Evolutionary conservation across 2,888 invertebrate genomes (phyloP), one percentile per base, ranked within the genome.

Genomic region (Zootermopsis nevadensis): DNA sequence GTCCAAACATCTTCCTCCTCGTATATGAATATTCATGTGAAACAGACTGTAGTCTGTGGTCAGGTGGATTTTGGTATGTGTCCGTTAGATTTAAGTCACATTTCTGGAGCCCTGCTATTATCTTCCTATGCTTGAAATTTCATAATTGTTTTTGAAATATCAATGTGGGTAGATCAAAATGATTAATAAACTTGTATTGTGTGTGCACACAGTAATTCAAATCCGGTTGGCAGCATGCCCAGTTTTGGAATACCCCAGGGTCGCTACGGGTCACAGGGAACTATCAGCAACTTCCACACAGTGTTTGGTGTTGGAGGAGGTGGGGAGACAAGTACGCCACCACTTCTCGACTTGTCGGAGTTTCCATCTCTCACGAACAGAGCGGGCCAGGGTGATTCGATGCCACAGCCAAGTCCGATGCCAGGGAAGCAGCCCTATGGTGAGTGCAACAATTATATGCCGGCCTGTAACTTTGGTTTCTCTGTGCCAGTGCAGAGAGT

Each of bases 381-480:
- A 89, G 79, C 79, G 22, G 88, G 87, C 74, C 87, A 87, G 81
- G 86, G 83, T 72, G 85, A 84, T 67, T 92, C 93, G 89, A 93
- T 94, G 91, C 95, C 96, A 88, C 96, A 94, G 89, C 93, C 93
- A 88, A 94, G 95, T 91, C 94, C 96, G 85, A 96, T 96, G 91
- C 96, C 96, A 86, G 96, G 97, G 90, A 95, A 96, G 91, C 96
- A 97, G 92, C 97, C 97, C 90, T 97, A 97, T 92, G 97, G 95
- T 95, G 90, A 91, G 91, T 60, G 27, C 19, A 19, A n/a, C n/a
- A n/a, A 4, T 19, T 48, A 19, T 48, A 48, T 48, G 48, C 48
- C 48, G 15, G 1, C 48, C 4, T 12, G 15, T 19, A 15, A 15
- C 19, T 19, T 1, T 19, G 19, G 12, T 19, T 48, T 48, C 48